These are phyloP conservation scores for Vombatus ursinus DNA, from an alignment of 2,113 vertebrate species.

Conservation along the genomic window DNA sequence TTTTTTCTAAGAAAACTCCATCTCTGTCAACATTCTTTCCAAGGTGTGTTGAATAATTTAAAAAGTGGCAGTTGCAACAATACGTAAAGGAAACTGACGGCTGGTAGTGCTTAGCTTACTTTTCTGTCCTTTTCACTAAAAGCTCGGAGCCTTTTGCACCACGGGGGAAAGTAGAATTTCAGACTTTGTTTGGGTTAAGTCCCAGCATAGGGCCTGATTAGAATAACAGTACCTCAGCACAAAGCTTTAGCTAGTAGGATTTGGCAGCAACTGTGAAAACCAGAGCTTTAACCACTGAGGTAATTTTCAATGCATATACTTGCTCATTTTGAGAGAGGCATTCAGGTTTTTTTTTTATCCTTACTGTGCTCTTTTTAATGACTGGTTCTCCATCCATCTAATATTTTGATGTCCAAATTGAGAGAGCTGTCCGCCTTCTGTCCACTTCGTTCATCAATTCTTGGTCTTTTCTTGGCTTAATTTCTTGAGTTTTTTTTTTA, in stretches of 20 bases:
- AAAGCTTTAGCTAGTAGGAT: neutral
- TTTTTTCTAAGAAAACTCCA: slow-evolving; percentile 67
- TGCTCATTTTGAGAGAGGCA: slow-evolving; percentile 2
- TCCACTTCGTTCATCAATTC: neutral
- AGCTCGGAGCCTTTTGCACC: slow-evolving; percentile 34
- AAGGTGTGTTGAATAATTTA: slow-evolving; percentile 76
- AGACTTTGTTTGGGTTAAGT: slow-evolving; percentile 51
- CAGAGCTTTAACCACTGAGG: slow-evolving; percentile 15
- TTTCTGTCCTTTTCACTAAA: slow-evolving; percentile 60
- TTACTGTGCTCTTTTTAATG: neutral
- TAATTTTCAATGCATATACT: neutral
- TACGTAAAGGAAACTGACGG: slow-evolving; percentile 36
- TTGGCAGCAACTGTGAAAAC: neutral
- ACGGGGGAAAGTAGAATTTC: neutral
- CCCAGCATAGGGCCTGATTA: neutral
- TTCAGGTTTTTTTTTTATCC: neutral
- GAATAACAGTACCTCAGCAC: slow-evolving; percentile 15
- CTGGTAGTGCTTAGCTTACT: slow-evolving; percentile 53
- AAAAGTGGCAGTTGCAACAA: slow-evolving; percentile 57
- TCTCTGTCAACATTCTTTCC: slow-evolving; percentile 71
- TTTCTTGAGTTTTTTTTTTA: neutral
- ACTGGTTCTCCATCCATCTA: slow-evolving; percentile 11
- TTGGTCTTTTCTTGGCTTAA: neutral
- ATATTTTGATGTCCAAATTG: slow-evolving; percentile 4
- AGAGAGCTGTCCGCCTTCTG: neutral